These are phyloP conservation scores for Rousettus madagascariensis DNA, from an alignment of 2,797 vertebrate genomes.

Conservation along the genomic window DNA sequence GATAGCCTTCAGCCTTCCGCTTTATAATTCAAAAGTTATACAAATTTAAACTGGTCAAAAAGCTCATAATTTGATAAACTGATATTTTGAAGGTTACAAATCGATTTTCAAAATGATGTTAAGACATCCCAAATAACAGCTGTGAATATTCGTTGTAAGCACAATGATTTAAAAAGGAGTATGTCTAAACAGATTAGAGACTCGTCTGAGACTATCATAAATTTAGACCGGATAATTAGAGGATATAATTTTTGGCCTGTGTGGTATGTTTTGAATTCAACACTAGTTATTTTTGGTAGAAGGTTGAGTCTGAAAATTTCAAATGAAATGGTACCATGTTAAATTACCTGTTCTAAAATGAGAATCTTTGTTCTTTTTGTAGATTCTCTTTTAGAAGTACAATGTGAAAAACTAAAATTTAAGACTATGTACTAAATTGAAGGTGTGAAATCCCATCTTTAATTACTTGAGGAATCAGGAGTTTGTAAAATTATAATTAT, in stretches of 20 bases:
- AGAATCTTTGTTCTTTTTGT: not conserved
- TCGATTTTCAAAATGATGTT: slow-evolving; percentile 64
- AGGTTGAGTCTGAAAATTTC: slow-evolving; percentile 57
- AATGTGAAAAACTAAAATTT: slow-evolving; percentile 50
- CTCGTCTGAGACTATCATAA: slow-evolving; percentile 36
- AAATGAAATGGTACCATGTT: slow-evolving; percentile 50
- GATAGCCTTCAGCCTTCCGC: slow-evolving; percentile 5
- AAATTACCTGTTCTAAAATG: slow-evolving; percentile 56
- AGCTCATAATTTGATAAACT: slow-evolving; percentile 42
- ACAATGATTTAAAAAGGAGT: slow-evolving; percentile 48
- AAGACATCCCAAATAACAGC: slow-evolving; percentile 54
- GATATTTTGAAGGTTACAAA: slow-evolving; percentile 28
- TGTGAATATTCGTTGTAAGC: slow-evolving; percentile 50
- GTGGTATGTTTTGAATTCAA: slow-evolving; percentile 61
- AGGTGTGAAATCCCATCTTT: slow-evolving; percentile 53
- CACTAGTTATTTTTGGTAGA: slow-evolving; percentile 60
- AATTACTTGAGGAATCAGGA: slow-evolving; percentile 31
- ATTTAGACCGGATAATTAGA: slow-evolving; percentile 68
- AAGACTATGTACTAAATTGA: not conserved
- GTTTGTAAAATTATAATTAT: slow-evolving; percentile 14
- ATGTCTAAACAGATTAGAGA: slow-evolving; percentile 63
- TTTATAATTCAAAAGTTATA: slow-evolving; percentile 52
- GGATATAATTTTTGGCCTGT: slow-evolving; percentile 56
- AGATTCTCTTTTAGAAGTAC: slow-evolving; percentile 7
- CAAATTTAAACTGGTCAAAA: slow-evolving; percentile 30